phyloP scores from a whole-genome alignment of 2,113 vertebrate genomes.

The Himantopus leucocephalus region DNA sequence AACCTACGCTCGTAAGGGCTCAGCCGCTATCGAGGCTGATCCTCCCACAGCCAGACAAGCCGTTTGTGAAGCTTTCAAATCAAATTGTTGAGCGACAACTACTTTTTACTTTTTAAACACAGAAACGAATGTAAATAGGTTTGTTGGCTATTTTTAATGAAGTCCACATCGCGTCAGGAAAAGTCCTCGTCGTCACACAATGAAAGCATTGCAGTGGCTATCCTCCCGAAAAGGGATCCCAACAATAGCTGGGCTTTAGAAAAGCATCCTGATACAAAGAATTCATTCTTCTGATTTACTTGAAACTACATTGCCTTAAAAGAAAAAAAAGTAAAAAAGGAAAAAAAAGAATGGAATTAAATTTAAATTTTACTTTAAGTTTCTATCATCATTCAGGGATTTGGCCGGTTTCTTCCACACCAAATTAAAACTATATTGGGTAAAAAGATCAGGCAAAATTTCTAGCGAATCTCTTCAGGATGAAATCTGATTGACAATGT shows the following conservation, averaged over 20 bases:
- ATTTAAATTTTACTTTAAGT: slow-evolving; percentile 30
- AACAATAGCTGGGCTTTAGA: slow-evolving; percentile 81
- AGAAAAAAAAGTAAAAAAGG: slow-evolving; percentile 40
- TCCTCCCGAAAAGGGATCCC: slow-evolving; percentile 68
- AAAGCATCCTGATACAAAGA: slow-evolving; percentile 80
- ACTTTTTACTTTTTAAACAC: background rate
- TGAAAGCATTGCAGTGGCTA: slow-evolving; percentile 70
- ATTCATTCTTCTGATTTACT: slow-evolving; percentile 82
- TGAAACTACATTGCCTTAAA: slow-evolving; percentile 75
- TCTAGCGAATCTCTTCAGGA: background rate
- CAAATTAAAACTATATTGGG: background rate
- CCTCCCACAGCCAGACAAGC: background rate
- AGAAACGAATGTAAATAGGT: slow-evolving; percentile 38
- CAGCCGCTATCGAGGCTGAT: background rate
- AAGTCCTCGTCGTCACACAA: slow-evolving; percentile 65
- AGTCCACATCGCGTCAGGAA: slow-evolving; percentile 71
- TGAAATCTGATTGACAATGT: background rate
- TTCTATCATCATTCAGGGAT: background rate
- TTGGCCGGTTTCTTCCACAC: background rate
- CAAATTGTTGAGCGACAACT: background rate
- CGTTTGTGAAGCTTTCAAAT: background rate
- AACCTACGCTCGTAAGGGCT: accelerated
- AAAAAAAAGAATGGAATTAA: background rate
- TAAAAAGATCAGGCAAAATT: slow-evolving; percentile 18
- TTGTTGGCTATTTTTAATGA: slow-evolving; percentile 70